Evolutionary conservation across 1,140 invertebrate genomes (phyloP).

Genomic region (Aculops lycopersici): DNA sequence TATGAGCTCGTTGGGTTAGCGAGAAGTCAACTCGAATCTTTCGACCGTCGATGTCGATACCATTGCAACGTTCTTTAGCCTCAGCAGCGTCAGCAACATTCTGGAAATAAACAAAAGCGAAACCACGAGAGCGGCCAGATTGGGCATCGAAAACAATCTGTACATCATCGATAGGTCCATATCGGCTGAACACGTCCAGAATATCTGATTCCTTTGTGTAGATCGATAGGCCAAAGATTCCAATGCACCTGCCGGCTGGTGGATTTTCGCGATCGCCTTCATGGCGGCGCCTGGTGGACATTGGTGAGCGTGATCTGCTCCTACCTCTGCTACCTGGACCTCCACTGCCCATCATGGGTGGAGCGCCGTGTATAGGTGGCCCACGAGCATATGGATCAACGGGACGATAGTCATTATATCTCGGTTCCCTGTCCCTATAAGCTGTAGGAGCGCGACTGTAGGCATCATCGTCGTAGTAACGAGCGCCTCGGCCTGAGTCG

Average conservation of each 20-base stretch:
- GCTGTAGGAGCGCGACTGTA: not conserved
- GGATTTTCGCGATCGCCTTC: constrained; percentile 32
- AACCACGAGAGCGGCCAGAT: constrained; percentile 61
- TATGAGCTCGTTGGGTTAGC: constrained; percentile 82
- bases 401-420: not conserved
- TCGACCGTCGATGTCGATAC: constrained; percentile 70
- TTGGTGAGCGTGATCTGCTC: not conserved
- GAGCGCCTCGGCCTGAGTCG: not conserved
- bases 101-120: constrained; percentile 85
- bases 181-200: constrained; percentile 68
- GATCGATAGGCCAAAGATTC: constrained; percentile 70
- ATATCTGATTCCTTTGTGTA: constrained; percentile 69
- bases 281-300: constrained; percentile 1
- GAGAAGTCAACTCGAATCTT: constrained; percentile 81
- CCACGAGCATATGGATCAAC: no score
- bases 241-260: constrained; percentile 51
- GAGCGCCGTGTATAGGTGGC: no score
- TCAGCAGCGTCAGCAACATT: constrained; percentile 48
- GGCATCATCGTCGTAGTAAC: not conserved
- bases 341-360: no score
- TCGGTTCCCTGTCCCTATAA: not conserved
- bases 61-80: constrained; percentile 65
- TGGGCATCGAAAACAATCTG: constrained; percentile 81
- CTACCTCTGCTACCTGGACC: not conserved
- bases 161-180: constrained; percentile 62